phyloP scores from a whole-genome alignment of 2,113 vertebrate genomes.

The Oostethus manadensis region DNA sequence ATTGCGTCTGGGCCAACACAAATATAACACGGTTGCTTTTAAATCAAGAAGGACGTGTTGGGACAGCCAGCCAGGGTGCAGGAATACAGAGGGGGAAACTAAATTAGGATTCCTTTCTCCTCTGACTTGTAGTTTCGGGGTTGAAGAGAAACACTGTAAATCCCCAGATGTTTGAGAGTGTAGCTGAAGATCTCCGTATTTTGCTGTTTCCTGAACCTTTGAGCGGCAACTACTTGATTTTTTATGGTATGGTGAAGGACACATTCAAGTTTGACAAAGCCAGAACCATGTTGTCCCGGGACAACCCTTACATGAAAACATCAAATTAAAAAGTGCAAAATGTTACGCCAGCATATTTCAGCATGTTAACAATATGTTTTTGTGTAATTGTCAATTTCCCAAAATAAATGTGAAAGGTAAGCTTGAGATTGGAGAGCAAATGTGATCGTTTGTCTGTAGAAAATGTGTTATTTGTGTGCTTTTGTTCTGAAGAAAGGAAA shows the following conservation, averaged over 20 bases:
- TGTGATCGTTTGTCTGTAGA: too few relatives aligned
- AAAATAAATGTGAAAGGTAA: too few relatives aligned
- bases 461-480: too few relatives aligned
- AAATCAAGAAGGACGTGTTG: constrained; percentile 65
- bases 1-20: constrained; percentile 61
- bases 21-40: constrained; percentile 65
- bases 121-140: constrained; percentile 44
- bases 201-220: background rate
- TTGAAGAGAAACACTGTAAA: constrained; percentile 45
- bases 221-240: background rate
- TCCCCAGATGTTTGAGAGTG: constrained; percentile 19
- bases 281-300: too few relatives aligned
- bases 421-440: too few relatives aligned
- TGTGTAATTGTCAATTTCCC: too few relatives aligned
- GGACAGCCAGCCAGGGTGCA: constrained; percentile 52
- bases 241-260: background rate
- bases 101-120: constrained; percentile 54
- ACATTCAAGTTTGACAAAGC: too few relatives aligned
- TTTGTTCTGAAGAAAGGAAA: too few relatives aligned
- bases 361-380: too few relatives aligned
- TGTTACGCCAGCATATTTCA: too few relatives aligned
- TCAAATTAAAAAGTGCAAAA: too few relatives aligned
- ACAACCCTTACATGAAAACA: background rate
- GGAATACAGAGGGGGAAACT: constrained; percentile 53
- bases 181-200: constrained; percentile 4